Base-by-base conservation (phyloP, 2,888 invertebrate species). In the Dasypolia templi region DNA sequence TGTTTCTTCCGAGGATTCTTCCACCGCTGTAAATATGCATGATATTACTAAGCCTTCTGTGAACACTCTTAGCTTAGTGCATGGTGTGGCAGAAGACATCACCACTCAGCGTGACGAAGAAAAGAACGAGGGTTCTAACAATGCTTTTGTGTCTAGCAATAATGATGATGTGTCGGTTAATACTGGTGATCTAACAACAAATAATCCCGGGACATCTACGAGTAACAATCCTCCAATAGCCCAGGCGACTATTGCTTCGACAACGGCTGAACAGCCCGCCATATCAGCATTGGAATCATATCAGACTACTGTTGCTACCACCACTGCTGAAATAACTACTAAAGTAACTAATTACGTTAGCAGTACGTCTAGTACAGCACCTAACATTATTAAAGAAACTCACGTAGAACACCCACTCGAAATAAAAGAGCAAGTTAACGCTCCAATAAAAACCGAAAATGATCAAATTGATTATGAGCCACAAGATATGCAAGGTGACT, bases 1-100 rank as follows among this genome's bases (percentile, higher is more conserved):
- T 93, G 86, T 93, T 92, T 92, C 94, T 93, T 92, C 92, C 84
- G 90, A 90, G 91, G 92, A 93, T 87, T 91, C 94, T 94, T 92
- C 94, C 90, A 91, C 93, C 84, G 64, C 86, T 92, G 95, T 96
- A 96, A 88, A 86, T 92, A 90, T 95, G 96, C 96, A 96, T 96
- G 96, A 95, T 88, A 92, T 93, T 92, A 94, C 94, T 89, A 91
- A 92, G 87, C 92, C 95, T 94, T 91, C 90, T 92, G 90, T 92
- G 86, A 85, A 92, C 90, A 93, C 93, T 94, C 86, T 91, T 93
- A 95, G 94, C 93, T 92, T 95, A 93, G 92, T 93, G 96, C 96
- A 96, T 96, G 96, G 94, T 95, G 95, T 94, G 92, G 89, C 92
- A 55, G 88, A 91, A 55, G 87, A 88, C 75, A 83, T 86, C 86